Evolutionary conservation across 2,888 invertebrate species (phyloP), one percentile per base, ranked within the genome.

Genomic region (Phragmatobia fuliginosa): DNA sequence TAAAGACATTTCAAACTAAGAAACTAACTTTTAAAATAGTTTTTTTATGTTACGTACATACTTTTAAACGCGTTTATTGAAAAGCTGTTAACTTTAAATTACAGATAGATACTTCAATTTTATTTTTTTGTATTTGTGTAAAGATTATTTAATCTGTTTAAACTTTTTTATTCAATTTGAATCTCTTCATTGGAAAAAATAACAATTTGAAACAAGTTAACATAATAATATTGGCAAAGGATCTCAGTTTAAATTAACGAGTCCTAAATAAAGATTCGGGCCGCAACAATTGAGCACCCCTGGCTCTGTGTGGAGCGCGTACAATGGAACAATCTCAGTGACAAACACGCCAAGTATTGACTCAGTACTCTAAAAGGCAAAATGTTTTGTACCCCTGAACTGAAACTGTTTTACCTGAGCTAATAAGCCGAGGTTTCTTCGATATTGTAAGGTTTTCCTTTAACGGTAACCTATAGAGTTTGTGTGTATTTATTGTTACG

Each of bases 321-420:
- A 78, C 75, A 82, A 85, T 82, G 66, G 78, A 71, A 78, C 76
- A 82, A 83, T 76, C 76, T 75, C 67, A 72, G 73, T 63, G 69
- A 78, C 79, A 80, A 83, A 80, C 81, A 73, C 64, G 60, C 71
- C 18, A 74, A 87, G 85, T 91, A 87, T 91, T 91, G 85, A 88
- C 90, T 79, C 74, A 83, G 80, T 81, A 80, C 90, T 91, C 82
- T 77, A 85, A 79, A 82, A 85, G 85, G 81, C 83, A 83, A 82
- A 88, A 83, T 87, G 90, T 89, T 88, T 80, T 76, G 79, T 76
- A 84, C 82, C 83, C 75, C 85, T 86, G 86, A 84, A 77, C 83
- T 85, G 80, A 86, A 87, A 88, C 83, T 80, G 79, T 87, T 90
- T 89, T 87, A 84, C 86, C 84, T 88, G 82, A 81, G 77, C 85